Percentiles rank a stretch among this genome's conserved stretches.
Evolutionary conservation across 2,113 vertebrate species (phyloP).

Genomic region (Bothrops jararaca): DNA sequence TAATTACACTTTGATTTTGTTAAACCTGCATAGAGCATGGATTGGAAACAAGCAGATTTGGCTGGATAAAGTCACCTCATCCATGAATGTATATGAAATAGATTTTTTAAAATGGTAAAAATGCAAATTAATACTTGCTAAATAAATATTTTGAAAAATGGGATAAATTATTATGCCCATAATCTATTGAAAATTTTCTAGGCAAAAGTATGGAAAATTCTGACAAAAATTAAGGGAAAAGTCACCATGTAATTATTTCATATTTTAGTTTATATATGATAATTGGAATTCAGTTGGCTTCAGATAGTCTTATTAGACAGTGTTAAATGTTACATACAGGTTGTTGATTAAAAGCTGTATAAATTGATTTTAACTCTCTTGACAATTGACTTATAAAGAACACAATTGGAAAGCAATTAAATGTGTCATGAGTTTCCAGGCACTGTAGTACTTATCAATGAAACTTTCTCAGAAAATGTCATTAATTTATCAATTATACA

Average conservation of each 20-base stretch:
- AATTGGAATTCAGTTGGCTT: neutral
- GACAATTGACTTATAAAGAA: neutral
- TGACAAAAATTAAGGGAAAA: neutral
- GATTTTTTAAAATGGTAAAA: neutral
- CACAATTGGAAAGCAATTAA: neutral
- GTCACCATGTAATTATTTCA: neutral
- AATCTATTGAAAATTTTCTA: neutral
- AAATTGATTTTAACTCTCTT: slow-evolving; percentile 5
- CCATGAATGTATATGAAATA: neutral
- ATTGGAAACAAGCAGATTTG: neutral
- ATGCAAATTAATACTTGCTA: neutral
- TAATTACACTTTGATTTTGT: neutral
- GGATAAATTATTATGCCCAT: neutral
- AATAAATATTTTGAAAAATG: neutral
- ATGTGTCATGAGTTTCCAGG: neutral
- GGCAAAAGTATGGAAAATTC: neutral
- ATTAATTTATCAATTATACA: neutral
- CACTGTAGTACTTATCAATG: neutral
- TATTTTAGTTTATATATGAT: neutral
- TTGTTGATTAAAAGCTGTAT: slow-evolving; percentile 22
- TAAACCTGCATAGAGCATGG: neutral
- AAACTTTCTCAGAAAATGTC: neutral
- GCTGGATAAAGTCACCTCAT: too few species aligned
- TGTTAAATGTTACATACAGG: slow-evolving; percentile 9
- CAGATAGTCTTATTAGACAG: slow-evolving; percentile 2